phyloP scores from a whole-genome alignment of 2,797 vertebrate genomes.

The Cossypha polioptera region DNA sequence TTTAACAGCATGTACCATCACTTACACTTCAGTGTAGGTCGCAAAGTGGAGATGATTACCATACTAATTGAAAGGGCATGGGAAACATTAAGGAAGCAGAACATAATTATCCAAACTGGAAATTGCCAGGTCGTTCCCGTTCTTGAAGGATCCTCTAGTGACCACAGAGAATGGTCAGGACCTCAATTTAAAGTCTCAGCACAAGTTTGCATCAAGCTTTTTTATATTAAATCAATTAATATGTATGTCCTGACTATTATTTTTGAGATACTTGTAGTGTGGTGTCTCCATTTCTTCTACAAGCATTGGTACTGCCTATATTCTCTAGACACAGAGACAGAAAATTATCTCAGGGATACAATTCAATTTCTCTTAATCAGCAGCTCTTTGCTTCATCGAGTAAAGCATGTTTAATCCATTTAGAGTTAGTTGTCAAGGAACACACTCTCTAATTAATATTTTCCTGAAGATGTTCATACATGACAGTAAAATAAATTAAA shows the following conservation, averaged over 20 bases:
- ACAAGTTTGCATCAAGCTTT: conserved; percentile 53
- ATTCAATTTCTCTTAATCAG: conserved; percentile 69
- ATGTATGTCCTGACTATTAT: conserved; percentile 17
- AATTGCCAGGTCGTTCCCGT: conserved; percentile 44
- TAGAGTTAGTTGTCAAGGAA: conserved; percentile 43
- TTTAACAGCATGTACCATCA: neutral
- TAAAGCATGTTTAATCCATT: conserved; percentile 52
- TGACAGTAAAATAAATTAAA: conserved; percentile 37
- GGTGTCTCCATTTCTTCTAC: neutral
- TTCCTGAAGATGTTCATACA: conserved; percentile 44
- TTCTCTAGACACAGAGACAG: conserved; percentile 23
- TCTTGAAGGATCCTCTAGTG: conserved; percentile 52
- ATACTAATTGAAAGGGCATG: conserved; percentile 67
- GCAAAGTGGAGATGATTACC: conserved; percentile 51
- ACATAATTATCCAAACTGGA: conserved; percentile 63
- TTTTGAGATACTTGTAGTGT: conserved; percentile 14
- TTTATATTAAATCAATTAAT: conserved; percentile 60
- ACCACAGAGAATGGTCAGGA: conserved; percentile 50
- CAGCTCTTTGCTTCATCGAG: conserved; percentile 45
- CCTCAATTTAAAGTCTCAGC: conserved; percentile 56
- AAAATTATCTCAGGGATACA: conserved; percentile 64
- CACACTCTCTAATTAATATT: conserved; percentile 61
- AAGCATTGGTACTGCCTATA: neutral
- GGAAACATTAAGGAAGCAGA: conserved; percentile 50
- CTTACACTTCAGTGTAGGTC: conserved; percentile 3